Evolutionary conservation across 1,140 invertebrate genomes (phyloP), one percentile per base, ranked within the genome.

Genomic region (Ladona fulva): DNA sequence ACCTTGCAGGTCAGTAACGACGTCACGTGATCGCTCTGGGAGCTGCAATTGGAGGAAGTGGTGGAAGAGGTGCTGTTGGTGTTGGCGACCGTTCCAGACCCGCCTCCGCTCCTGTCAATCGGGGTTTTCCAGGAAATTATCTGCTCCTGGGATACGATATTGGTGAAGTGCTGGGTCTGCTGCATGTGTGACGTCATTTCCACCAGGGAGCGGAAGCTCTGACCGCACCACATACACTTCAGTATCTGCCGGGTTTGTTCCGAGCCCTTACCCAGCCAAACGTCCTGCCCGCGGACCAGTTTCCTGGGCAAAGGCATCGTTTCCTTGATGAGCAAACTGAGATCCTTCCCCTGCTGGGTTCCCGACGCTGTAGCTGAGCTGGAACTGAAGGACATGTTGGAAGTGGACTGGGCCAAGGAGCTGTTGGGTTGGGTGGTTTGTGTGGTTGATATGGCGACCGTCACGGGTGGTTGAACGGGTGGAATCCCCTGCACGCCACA

Each of bases 151-250:
- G 95, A 97, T 81, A 97, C 97, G 79, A 97, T 97, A 83, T 99
- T 98, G 0, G 96, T 98, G 85, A 99, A 99, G 83, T 99, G 97
- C 83, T 98, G 96, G 14, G 97, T 99, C 83, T 98, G 94, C 84
- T 98, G 96, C 97, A 99, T 99, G 83, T 99, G 97, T 80, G 93
- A 95, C 0, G 97, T 99, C 93, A 99, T 96, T 87, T 99, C 95
- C 6, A 97, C 97, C 74, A 99, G 85, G 0, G 96, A 96, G 82
- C 93, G 89, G 88, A 99, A 99, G 81, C 96, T 98, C 84, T 98
- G 96, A 0, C 96, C 96, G 83, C 97, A 99, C 95, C 97, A 98
- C 95, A 99, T 98, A 85, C 97, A 99, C 85, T 98, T 97, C 8
- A 99, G 88, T 82, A 99, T 99, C 85, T 98, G 95, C 76, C 96